phyloP scores from a whole-genome alignment of 2,888 invertebrate genomes.

The Orthosia cruda region DNA sequence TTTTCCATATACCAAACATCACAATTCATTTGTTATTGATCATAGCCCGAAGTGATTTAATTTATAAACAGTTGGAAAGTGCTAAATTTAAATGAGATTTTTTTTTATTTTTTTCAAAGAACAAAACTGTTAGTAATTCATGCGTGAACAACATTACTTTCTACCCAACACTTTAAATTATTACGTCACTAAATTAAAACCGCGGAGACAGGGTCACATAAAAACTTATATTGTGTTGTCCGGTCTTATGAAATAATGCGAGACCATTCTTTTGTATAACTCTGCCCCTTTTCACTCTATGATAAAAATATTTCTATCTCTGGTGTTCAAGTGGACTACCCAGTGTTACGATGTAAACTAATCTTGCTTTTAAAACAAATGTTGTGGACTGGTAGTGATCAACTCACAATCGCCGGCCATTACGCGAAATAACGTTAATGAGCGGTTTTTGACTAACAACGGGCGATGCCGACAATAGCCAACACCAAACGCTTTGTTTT shows the following conservation, averaged over 20 bases:
- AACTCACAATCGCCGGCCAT: slow-evolving; percentile 58
- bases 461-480: slow-evolving; percentile 36
- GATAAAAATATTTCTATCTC: slow-evolving; percentile 16
- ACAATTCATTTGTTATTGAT: background rate
- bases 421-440: slow-evolving; percentile 60
- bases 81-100: too few species aligned
- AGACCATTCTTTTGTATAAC: slow-evolving; percentile 31
- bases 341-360: slow-evolving; percentile 55
- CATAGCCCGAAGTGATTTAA: background rate
- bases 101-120: slow-evolving; percentile 1
- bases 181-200: slow-evolving; percentile 47
- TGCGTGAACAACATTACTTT: slow-evolving; percentile 15
- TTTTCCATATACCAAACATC: background rate
- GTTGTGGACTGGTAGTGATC: slow-evolving; percentile 63
- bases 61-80: background rate
- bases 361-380: slow-evolving; percentile 68
- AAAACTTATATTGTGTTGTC: slow-evolving; percentile 51
- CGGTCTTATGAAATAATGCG: slow-evolving; percentile 53
- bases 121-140: background rate
- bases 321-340: slow-evolving; percentile 12
- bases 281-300: slow-evolving; percentile 24
- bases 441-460: slow-evolving; percentile 58
- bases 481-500: slow-evolving; percentile 29
- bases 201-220: slow-evolving; percentile 34
- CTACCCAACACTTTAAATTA: slow-evolving; percentile 23